Base-by-base conservation (phyloP, 2,113 vertebrate genomes). In the Onychorhynchus coronatus region DNA sequence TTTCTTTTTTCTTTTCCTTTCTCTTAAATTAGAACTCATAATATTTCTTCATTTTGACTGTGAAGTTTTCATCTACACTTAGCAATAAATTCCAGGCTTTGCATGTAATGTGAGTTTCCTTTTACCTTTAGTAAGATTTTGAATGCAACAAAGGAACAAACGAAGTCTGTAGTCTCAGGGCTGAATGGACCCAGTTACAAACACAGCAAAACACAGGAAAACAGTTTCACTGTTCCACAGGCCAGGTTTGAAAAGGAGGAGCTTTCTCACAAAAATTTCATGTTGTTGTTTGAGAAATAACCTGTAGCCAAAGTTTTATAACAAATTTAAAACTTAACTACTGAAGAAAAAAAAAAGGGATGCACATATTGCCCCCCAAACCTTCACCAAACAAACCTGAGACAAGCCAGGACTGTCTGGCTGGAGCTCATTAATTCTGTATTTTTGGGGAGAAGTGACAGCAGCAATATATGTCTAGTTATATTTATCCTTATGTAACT, bases 361-460 rank as follows among this genome's bases (percentile, higher is more conserved):
- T 42, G 14, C 37, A 20, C 41, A 30, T 65, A 62, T 55, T 85
- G 5, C 21, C 63, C 58, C 14, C 14, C 17, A 76, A 83, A 46
- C 8, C 7, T 53, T 25, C 33, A 84, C 49, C 12, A 88, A 83
- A 83, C 7, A 35, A 50, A 80, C 6, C 30, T 22, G 47, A 90
- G 16, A 86, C 21, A 88, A 86, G 14, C 23, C 31, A 86, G 83
- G 63, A 66, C 31, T 49, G 17, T 59, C 52, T 47, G n/a, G 66
- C 85, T 81, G 55, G 85, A 88, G 35, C 19, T 94, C 62, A 88
- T 93, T 95, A 94, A 52, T 80, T 92, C 49, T 44, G 20, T 61
- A 35, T 83, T 90, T 63, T 75, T 42, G 8, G 18, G 13, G 20
- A 91, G 23, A 83, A 58, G 53, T 80, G 85, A 66, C 85, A 95